Evolutionary conservation across 2,888 invertebrate genomes (phyloP), one percentile per base, ranked within the genome.

Genomic region (Papilio protenor): DNA sequence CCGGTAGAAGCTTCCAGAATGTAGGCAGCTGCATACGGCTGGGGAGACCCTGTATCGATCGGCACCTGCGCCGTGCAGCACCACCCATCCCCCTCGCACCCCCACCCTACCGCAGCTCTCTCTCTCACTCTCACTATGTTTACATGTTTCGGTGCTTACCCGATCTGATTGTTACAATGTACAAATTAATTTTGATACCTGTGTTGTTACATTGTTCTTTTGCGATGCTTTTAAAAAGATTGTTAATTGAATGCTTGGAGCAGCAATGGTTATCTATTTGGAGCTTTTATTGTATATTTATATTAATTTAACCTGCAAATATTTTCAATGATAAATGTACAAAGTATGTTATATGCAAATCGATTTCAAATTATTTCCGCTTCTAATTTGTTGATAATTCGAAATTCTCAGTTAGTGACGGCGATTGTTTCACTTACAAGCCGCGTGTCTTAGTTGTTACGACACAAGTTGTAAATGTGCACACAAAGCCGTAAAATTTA

Each of bases 11-110:
- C 11, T 77, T 75, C 70, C 70, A 74, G 77, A 77, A 49, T n/a
- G 57, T 66, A 72, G 76, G 72, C 64, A 52, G 76, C 52, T 78
- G 78, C 78, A 78, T 77, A 40, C 57, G 40, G 78, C n/a, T 72
- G 40, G 12, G 11, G 72, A 76, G 78, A 78, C 76, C 55, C 77
- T 74, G 81, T 89, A 90, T 91, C 85, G 91, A 90, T 90, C 87
- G 84, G 86, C 83, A 83, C 90, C 90, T 91, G 91, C 91, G 91
- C 91, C 81, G 82, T 76, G 85, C 85, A 87, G 85, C 86, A 84
- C 88, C 87, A 88, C 88, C 88, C 87, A 87, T 87, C 83, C 73
- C 57, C 27, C 49, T 11, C 18, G 27, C 64, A 40, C 40, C n/a
- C 12, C 18, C 33, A 8, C 64, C 18, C 18, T 18, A 2, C 40